Percentiles rank a stretch among this genome's conserved stretches.
Evolutionary conservation across 2,888 invertebrate species (phyloP).

Genomic region (Anthrax anthrax): DNA sequence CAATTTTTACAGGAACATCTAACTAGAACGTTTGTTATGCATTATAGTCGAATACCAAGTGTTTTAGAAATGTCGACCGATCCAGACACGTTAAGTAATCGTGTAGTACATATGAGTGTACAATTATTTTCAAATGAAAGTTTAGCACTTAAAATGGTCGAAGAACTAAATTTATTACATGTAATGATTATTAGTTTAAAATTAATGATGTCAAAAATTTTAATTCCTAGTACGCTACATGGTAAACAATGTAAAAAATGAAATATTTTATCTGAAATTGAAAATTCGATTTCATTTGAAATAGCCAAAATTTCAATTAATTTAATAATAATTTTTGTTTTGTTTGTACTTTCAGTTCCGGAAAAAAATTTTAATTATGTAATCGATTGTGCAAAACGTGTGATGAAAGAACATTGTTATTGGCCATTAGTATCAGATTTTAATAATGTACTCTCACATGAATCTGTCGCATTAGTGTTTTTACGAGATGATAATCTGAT

Average conservation of each 20-base stretch:
- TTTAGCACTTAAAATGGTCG: constrained; percentile 79
- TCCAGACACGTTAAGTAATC: constrained; percentile 84
- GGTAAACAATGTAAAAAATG: constrained; percentile 37
- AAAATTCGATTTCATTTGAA: not conserved
- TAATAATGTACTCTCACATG: constrained; percentile 88
- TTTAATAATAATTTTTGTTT: not conserved
- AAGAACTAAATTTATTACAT: constrained; percentile 75
- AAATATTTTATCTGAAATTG: too few species aligned
- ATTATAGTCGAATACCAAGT: constrained; percentile 87
- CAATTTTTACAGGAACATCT: constrained; percentile 63
- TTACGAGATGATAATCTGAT: constrained; percentile 78
- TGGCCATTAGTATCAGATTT: constrained; percentile 96
- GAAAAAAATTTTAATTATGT: constrained; percentile 74
- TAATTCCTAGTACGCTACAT: constrained; percentile 75
- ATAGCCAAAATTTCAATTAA: not conserved
- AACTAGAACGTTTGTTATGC: constrained; percentile 86
- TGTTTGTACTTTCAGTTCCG: constrained; percentile 40
- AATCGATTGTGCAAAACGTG: constrained; percentile 78
- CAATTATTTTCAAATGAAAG: constrained; percentile 91
- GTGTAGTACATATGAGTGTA: constrained; percentile 95
- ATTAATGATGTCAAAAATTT: constrained; percentile 85
- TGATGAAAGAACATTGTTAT: constrained; percentile 97
- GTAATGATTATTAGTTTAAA: constrained; percentile 84
- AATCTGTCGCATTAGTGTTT: constrained; percentile 79
- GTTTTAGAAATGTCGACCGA: constrained; percentile 75